Conservation (phyloP, 2,113 vertebrate genomes). For the Siniperca knerii region DNA sequence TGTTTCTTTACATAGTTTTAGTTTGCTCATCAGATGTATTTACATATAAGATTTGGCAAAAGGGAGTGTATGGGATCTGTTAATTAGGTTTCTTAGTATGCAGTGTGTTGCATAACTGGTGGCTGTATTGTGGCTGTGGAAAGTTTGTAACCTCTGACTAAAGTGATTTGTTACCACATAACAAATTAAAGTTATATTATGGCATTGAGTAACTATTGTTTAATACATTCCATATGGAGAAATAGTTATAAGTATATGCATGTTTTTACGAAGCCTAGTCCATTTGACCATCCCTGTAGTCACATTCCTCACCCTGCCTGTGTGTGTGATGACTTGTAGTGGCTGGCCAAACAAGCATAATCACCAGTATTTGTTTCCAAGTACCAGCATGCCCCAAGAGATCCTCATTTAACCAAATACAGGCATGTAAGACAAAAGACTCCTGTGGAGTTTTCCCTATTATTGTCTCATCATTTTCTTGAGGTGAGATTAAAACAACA, state of each 20-base stretch:
- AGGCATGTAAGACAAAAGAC: constrained; percentile 26
- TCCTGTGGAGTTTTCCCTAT: neutral
- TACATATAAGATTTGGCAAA: neutral
- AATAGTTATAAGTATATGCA: neutral
- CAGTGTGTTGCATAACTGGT: neutral
- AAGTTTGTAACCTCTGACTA: neutral
- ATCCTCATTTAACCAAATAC: constrained; percentile 46
- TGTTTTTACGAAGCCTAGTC: constrained; percentile 10
- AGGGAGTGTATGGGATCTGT: neutral
- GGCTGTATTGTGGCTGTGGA: neutral
- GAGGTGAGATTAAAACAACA: constrained; percentile 19
- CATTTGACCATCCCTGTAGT: constrained; percentile 11
- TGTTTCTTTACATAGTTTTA: neutral
- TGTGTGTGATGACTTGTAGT: constrained; percentile 29
- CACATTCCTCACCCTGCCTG: constrained; percentile 46
- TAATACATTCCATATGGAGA: constrained; percentile 4
- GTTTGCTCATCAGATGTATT: neutral
- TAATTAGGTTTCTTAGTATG: neutral
- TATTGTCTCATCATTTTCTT: constrained; percentile 14
- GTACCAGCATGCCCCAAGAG: constrained; percentile 58
- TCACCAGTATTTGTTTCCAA: constrained; percentile 52
- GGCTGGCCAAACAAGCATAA: constrained; percentile 50
- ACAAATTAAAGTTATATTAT: neutral
- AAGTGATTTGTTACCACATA: neutral
- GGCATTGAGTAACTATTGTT: constrained; percentile 1